phyloP scores from a whole-genome alignment of 2,113 vertebrate genomes.

The Nematolebias whitei region DNA sequence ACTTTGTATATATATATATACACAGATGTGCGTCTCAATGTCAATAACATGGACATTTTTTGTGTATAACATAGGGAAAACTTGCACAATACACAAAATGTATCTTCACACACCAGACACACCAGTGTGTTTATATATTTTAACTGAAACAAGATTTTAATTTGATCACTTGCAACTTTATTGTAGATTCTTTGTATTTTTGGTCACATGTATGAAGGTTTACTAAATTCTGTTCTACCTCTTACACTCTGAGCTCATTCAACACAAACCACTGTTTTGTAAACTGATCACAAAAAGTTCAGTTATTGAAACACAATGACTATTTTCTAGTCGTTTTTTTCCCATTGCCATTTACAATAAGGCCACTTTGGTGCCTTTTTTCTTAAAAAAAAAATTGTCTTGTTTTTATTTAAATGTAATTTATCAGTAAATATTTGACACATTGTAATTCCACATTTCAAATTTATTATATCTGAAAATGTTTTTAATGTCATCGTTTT shows the following conservation, averaged over 20 bases:
- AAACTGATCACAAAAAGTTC: conserved; percentile 1
- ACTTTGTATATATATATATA: too few species aligned
- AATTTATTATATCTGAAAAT: background rate
- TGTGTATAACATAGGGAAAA: too few species aligned
- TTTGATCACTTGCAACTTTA: background rate
- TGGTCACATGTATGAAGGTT: background rate
- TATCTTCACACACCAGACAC: background rate
- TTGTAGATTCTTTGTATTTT: background rate
- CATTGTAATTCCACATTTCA: background rate
- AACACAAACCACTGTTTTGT: conserved; percentile 1
- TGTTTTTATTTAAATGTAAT: background rate
- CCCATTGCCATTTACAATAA: conserved; percentile 21
- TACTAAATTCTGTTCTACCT: conserved; percentile 53
- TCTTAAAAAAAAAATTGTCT: conserved; percentile 45
- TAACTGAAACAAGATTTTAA: background rate
- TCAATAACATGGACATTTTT: too few species aligned
- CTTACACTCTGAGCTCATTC: conserved; percentile 18
- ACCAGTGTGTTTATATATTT: background rate
- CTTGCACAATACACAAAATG: too few species aligned
- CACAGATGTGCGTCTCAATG: too few species aligned
- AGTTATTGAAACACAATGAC: background rate
- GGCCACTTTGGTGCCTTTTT: conserved; percentile 74
- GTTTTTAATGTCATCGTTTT: conserved; percentile 2
- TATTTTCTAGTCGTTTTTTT: background rate
- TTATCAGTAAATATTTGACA: conserved; percentile 23